phyloP scores from a whole-genome alignment of 2,888 invertebrate species.

The Rhimphoctona megacephalus region DNA sequence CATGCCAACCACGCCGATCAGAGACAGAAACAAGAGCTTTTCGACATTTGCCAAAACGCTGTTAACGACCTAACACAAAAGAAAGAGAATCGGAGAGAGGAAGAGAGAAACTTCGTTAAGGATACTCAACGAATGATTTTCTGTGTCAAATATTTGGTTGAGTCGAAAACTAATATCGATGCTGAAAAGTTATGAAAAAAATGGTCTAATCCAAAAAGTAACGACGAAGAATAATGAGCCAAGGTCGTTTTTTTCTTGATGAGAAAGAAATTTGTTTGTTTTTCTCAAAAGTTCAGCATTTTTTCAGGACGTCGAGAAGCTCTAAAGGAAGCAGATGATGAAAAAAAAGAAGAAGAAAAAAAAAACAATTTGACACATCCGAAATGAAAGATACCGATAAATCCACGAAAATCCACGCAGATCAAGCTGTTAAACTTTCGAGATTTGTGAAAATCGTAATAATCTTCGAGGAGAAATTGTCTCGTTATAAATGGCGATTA shows the following conservation, averaged over 20 bases:
- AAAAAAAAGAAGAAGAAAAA: no score
- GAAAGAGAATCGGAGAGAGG: slow-evolving; percentile 18
- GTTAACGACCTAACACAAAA: slow-evolving; percentile 53
- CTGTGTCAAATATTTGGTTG: neutral
- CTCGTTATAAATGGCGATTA: slow-evolving; percentile 7
- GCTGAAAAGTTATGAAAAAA: no score
- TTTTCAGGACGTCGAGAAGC: neutral
- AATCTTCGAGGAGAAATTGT: neutral
- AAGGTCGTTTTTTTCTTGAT: neutral
- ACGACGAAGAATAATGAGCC: neutral
- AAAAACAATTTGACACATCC: no score
- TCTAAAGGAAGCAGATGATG: neutral
- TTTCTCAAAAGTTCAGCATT: no score
- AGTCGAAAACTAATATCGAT: no score
- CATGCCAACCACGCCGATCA: slow-evolving; percentile 39
- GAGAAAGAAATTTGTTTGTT: neutral
- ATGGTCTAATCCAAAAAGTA: neutral
- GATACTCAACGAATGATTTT: neutral
- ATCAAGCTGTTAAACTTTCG: no score
- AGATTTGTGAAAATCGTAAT: neutral
- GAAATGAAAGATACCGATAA: no score
- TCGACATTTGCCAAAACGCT: slow-evolving; percentile 60
- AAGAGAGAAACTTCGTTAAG: slow-evolving; percentile 2
- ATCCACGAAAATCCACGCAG: neutral
- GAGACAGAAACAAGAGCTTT: slow-evolving; percentile 48